These are phyloP conservation scores for Pammene fasciana DNA, from an alignment of 2,888 invertebrate genomes.

Conservation along the genomic window DNA sequence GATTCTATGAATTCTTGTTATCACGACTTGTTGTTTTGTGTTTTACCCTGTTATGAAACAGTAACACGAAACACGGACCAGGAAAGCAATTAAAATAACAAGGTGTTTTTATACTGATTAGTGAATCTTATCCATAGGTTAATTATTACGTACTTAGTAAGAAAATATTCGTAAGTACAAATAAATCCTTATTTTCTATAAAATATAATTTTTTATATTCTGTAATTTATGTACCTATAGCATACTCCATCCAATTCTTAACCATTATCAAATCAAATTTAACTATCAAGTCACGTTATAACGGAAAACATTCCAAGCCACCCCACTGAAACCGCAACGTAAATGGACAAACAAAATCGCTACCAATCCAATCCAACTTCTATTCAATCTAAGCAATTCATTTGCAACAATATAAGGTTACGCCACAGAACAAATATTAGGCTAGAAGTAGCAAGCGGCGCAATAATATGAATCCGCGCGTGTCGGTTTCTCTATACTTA, in stretches of 20 bases:
- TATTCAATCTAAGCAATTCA: constrained; percentile 46
- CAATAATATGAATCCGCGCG: too few relatives aligned
- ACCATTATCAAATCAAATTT: too few relatives aligned
- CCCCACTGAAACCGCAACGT: constrained; percentile 10
- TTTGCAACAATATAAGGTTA: constrained; percentile 48
- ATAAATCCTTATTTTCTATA: too few relatives aligned
- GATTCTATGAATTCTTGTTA: constrained; percentile 33
- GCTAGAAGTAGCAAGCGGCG: too few relatives aligned
- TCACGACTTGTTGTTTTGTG: constrained; percentile 6
- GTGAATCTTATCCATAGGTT: too few relatives aligned
- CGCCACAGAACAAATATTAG: constrained; percentile 8
- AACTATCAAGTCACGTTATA: not conserved
- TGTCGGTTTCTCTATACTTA: too few relatives aligned
- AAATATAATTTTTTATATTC: too few relatives aligned
- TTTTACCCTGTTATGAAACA: constrained; percentile 12
- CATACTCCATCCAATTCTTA: too few relatives aligned
- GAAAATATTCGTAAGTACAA: too few relatives aligned
- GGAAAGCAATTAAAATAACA: not conserved
- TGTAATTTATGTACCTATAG: too few relatives aligned
- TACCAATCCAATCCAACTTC: constrained; percentile 33
- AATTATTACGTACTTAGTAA: too few relatives aligned
- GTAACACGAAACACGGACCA: not conserved
- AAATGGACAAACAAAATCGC: constrained; percentile 25
- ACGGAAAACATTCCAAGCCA: not conserved
- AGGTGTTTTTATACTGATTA: not conserved